Evolutionary conservation across 2,113 vertebrate genomes (phyloP), one percentile per base, ranked within the genome.

Genomic region (Haliaeetus leucogaster): DNA sequence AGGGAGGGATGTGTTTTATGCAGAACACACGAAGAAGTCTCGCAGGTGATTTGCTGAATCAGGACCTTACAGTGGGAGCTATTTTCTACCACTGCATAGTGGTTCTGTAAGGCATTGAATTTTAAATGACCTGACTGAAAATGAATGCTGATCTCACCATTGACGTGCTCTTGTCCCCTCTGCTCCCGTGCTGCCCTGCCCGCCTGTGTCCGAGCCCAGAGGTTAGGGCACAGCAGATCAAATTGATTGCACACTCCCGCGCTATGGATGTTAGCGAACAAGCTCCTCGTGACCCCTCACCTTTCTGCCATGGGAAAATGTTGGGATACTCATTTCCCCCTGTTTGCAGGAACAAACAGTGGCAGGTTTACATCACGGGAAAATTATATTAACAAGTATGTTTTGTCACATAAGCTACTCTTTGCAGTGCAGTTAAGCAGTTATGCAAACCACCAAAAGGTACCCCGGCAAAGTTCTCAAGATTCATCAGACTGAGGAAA

Each of bases 241-340:
- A 94, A 96, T 74, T 10, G 11, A 91, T 71, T 84, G 88, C 91
- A 89, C 86, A 22, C 81, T 70, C 76, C 53, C 16, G 1, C 12
- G 63, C 78, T 66, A 62, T 4, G 87, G 88, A 61, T 93, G 83
- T 90, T 74, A 91, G 76, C 0, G 43, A 89, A 93, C 90, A 95
- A 95, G 95, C 34, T 45, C 81, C 85, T 80, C 0, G 0, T 95
- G 95, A 95, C 96, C 96, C 58, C 82, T 93, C 87, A 80, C 90
- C 89, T 88, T 82, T 94, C 61, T 61, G 86, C 95, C 95, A 86
- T 78, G 95, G 95, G 94, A 96, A 95, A 96, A 92, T 56, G 48
- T 14, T 22, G 65, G 47, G 80, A 83, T 34, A 17, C 42, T 56
- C 58, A 9, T 63, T 88, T 90, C 29, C 36, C 63, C 55, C 78